These are phyloP conservation scores for Rhinichthys klamathensis DNA, from an alignment of 2,113 vertebrate species.

Conservation along the genomic window DNA sequence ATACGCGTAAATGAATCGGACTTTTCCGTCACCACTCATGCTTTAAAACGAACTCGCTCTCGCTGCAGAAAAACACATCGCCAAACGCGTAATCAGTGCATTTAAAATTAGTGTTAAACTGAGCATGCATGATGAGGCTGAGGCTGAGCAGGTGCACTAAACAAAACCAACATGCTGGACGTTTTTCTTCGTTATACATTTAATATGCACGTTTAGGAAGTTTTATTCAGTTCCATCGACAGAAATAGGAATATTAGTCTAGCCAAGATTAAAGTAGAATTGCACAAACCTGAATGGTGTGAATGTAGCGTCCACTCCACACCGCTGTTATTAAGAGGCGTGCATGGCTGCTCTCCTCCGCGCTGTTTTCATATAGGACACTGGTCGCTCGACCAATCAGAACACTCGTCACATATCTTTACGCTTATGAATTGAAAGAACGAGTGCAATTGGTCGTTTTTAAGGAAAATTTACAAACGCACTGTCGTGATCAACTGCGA, in stretches of 20 bases:
- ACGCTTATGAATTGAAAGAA: constrained; percentile 48
- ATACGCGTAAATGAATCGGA: background rate
- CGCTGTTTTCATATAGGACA: constrained; percentile 33
- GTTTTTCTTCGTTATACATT: background rate
- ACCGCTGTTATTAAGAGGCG: constrained; percentile 43
- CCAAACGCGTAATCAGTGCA: background rate
- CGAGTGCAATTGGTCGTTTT: constrained; percentile 63
- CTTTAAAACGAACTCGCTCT: background rate
- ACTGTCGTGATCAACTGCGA: background rate
- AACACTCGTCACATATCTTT: constrained; percentile 28
- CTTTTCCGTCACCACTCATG: background rate
- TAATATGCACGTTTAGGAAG: background rate
- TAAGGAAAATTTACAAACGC: background rate
- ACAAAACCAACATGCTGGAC: background rate
- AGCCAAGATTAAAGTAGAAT: background rate
- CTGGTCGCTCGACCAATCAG: constrained; percentile 66
- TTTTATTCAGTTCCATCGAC: background rate
- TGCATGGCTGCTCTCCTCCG: constrained; percentile 25
- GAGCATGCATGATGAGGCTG: background rate
- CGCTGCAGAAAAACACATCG: background rate
- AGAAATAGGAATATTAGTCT: background rate
- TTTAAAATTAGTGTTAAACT: background rate
- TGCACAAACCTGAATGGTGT: constrained; percentile 67
- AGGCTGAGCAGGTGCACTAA: background rate
- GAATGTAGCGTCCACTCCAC: constrained; percentile 50